Evolutionary conservation across 2,888 invertebrate species (phyloP).

Genomic region (Macroteleia sp.): DNA sequence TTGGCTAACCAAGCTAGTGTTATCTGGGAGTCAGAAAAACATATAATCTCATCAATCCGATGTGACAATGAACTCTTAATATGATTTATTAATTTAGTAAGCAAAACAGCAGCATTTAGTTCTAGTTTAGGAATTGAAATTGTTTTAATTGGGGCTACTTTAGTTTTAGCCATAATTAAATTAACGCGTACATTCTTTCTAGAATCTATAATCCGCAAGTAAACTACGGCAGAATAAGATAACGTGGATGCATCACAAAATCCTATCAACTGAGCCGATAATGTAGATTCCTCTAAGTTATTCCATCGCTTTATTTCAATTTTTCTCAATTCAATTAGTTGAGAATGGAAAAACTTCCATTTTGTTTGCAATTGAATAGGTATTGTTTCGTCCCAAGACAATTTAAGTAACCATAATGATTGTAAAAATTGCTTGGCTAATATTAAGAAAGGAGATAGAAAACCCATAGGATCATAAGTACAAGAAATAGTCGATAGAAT

Average conservation of each 20-base stretch:
- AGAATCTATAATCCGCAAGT: no score
- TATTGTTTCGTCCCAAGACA: background rate
- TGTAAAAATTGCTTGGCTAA: no score
- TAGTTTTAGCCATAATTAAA: no score
- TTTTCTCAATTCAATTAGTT: background rate
- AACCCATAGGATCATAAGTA: no score
- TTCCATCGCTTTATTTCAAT: background rate
- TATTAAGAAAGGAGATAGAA: no score
- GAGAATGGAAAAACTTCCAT: background rate
- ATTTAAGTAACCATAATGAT: background rate
- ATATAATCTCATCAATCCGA: background rate
- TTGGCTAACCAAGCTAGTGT: background rate
- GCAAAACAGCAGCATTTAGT: background rate
- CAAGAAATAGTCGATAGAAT: no score
- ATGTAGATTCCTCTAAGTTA: background rate
- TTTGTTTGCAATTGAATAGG: background rate
- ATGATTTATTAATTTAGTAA: background rate
- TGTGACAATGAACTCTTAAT: no score
- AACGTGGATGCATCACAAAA: no score
- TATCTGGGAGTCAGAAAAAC: background rate
- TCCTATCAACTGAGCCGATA: no score
- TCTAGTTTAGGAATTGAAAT: background rate
- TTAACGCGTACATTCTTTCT: no score
- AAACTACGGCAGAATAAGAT: no score
- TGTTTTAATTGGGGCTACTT: no score